Conservation (phyloP, 2,797 vertebrate genomes). For the Onychomys leucogaster region DNA sequence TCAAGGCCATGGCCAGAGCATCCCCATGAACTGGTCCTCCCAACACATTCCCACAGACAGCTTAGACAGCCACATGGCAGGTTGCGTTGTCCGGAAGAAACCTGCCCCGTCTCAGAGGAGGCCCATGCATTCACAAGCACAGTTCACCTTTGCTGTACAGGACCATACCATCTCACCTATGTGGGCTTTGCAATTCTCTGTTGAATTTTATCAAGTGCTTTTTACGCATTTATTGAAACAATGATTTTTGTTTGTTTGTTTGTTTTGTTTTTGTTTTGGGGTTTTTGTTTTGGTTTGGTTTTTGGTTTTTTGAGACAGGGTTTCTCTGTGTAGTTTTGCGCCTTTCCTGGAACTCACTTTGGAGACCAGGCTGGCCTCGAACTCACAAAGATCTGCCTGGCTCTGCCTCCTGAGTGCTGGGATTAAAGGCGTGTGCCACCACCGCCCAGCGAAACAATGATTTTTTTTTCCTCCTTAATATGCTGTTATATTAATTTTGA, state of each 20-base stretch:
- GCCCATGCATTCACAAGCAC: not conserved
- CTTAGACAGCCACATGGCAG: not conserved
- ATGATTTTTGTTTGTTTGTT: not conserved
- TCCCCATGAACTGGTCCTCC: not conserved
- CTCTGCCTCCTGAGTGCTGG: too few relatives aligned
- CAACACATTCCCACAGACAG: not conserved
- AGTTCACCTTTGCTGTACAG: not conserved
- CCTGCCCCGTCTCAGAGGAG: not conserved
- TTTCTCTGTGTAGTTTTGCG: too few relatives aligned
- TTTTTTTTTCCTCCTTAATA: not conserved
- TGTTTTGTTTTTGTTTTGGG: too few relatives aligned
- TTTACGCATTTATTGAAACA: not conserved
- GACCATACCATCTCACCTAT: not conserved
- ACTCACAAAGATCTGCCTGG: too few relatives aligned
- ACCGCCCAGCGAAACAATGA: too few relatives aligned
- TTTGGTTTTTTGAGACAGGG: too few relatives aligned
- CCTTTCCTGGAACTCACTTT: too few relatives aligned
- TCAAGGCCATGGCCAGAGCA: not conserved
- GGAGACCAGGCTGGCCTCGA: too few relatives aligned
- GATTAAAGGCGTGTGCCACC: too few relatives aligned
- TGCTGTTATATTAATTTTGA: not conserved
- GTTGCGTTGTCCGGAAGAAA: not conserved
- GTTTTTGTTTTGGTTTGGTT: too few relatives aligned
- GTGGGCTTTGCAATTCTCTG: not conserved
- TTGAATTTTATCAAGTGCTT: not conserved